Evolutionary conservation across 2,888 invertebrate species (phyloP).

Genomic region (Tineola bisselliella): DNA sequence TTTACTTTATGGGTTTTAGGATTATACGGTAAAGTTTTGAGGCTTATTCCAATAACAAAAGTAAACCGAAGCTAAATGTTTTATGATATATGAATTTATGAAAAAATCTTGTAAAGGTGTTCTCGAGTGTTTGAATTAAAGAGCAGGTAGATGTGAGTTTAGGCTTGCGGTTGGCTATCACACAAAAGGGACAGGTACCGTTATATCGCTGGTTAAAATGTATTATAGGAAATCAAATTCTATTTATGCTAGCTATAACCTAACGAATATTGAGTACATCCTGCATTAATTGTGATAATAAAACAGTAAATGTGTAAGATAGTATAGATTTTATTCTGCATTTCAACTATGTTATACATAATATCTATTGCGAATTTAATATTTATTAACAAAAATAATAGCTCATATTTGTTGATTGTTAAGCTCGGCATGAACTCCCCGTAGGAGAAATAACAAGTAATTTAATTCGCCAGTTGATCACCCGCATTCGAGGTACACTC

Average conservation of each 20-base stretch:
- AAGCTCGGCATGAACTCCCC: too few relatives aligned
- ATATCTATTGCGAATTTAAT: too few relatives aligned
- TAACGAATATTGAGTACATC: neutral
- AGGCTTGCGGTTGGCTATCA: conserved; percentile 8
- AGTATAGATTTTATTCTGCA: too few relatives aligned
- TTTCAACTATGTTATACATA: too few relatives aligned
- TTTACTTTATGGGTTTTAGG: neutral
- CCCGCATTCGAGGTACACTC: too few relatives aligned
- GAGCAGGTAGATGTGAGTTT: conserved; percentile 11
- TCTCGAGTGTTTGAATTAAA: conserved; percentile 3
- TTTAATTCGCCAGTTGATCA: too few relatives aligned
- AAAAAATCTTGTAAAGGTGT: conserved; percentile 23
- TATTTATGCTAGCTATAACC: neutral
- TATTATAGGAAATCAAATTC: neutral
- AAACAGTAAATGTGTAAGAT: neutral
- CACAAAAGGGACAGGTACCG: conserved; percentile 14
- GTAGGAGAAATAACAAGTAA: too few relatives aligned
- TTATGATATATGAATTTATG: conserved; percentile 34
- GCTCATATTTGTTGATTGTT: too few relatives aligned
- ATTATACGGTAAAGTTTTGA: neutral
- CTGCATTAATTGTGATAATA: neutral
- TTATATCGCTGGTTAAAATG: conserved; percentile 3
- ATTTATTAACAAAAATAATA: too few relatives aligned
- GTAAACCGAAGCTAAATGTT: conserved; percentile 22
- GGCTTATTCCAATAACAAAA: conserved; percentile 1